Evolutionary conservation across 2,113 vertebrate genomes (phyloP), one percentile per base, ranked within the genome.

Genomic region (Dascyllus trimaculatus): DNA sequence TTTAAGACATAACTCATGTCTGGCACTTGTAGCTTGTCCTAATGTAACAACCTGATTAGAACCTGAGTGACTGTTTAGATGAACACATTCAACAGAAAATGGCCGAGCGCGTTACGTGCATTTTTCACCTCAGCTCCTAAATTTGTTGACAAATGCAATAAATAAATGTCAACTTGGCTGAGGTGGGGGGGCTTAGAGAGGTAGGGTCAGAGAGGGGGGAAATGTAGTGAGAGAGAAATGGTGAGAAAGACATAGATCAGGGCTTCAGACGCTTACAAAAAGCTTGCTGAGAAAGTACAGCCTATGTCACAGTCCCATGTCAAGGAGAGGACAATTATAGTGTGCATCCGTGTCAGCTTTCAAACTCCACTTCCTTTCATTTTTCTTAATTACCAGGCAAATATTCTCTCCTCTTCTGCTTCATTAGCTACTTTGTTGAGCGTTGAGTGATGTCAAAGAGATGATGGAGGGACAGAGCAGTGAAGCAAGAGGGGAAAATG

Each of bases 351-450:
- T 88, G 88, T 89, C 88, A 91, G 88, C 84, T 91, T 91, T 91
- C 85, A 87, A 89, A 90, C 88, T 88, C 88, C 46, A 75, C 88
- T 85, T 92, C 86, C 84, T 90, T 93, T 93, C 91, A 95, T 95
- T 94, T 93, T 92, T 95, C 93, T 93, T 95, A 94, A 95, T 95
- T 94, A 94, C 88, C 43, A 58, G 85, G 84, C 82, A 91, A 93
- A 93, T 91, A 92, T 92, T 91, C 90, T 81, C 82, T 71, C 80
- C 70, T 85, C 85, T 81, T 91, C 86, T 91, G 92, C 90, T 92
- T 95, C 94, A 95, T 95, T 95, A 94, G 85, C 77, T 87, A 89
- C 86, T 94, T 91, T 94, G 90, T 94, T 92, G 89, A 93, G 92
- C 93, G 59, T 83, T 93, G 91, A 94, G 89, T 85, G 89, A 92